phyloP scores from a whole-genome alignment of 2,888 invertebrate genomes.

The Eupelmus urozonus region DNA sequence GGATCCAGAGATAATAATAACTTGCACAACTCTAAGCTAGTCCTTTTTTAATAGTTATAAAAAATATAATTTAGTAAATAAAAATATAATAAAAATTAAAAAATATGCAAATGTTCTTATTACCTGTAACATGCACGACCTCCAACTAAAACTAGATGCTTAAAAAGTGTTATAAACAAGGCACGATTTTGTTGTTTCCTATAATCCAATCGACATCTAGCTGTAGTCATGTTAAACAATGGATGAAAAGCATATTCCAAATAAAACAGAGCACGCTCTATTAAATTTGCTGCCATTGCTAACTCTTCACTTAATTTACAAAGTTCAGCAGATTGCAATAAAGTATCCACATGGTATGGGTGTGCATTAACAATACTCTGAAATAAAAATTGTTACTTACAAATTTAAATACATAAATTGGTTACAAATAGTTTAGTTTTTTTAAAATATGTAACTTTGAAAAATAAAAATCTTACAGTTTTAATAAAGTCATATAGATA shows the following conservation, averaged over 20 bases:
- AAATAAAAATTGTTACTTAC: constrained; percentile 12
- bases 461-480: background rate
- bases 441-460: constrained; percentile 6
- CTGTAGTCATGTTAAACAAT: constrained; percentile 86
- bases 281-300: constrained; percentile 87
- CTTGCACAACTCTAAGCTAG: constrained; percentile 92
- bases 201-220: constrained; percentile 87
- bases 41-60: constrained; percentile 77
- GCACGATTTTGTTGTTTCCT: constrained; percentile 89
- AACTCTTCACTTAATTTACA: constrained; percentile 88
- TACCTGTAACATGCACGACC: constrained; percentile 86
- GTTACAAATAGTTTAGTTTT: background rate
- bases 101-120: constrained; percentile 28
- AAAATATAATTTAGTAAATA: constrained; percentile 27
- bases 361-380: constrained; percentile 85
- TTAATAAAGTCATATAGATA: too few species aligned
- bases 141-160: constrained; percentile 87
- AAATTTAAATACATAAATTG: constrained; percentile 19
- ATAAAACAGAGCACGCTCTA: constrained; percentile 87
- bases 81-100: constrained; percentile 25
- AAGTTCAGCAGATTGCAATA: constrained; percentile 89
- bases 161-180: constrained; percentile 89
- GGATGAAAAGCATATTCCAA: constrained; percentile 90
- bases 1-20: constrained; percentile 88
- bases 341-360: constrained; percentile 89